A percentile compares a stretch with the other conserved stretches of the same genome.
Conservation (phyloP, 2,113 vertebrate genomes). For the Semnornis frantzii region DNA sequence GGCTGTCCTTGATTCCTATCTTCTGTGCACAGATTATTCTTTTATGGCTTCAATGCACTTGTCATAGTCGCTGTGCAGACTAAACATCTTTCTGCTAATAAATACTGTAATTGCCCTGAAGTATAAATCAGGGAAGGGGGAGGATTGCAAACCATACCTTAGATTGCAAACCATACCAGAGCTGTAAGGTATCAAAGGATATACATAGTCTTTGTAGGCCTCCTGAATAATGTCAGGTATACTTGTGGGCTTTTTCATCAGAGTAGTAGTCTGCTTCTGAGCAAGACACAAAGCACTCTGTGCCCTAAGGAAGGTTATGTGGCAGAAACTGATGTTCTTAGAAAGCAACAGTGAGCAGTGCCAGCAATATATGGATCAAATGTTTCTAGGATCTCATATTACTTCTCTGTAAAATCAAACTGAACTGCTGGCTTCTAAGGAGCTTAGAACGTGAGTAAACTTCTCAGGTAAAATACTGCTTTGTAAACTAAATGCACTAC, state of each 20-base stretch:
- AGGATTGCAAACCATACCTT: neutral
- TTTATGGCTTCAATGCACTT: neutral
- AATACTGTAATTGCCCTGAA: neutral
- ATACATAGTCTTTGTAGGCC: neutral
- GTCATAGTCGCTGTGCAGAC: neutral
- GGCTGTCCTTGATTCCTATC: neutral
- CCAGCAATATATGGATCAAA: conserved; percentile 11
- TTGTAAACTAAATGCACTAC: neutral
- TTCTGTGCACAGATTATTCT: neutral
- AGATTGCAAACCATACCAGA: neutral
- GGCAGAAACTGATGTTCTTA: neutral
- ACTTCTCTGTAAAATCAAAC: conserved; percentile 37
- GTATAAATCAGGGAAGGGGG: neutral
- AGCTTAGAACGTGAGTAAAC: rapidly evolving
- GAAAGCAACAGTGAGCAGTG: conserved; percentile 15
- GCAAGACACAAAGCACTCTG: neutral
- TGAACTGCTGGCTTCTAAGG: neutral
- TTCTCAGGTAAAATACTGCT: neutral
- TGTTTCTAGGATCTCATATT: neutral
- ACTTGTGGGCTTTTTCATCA: neutral
- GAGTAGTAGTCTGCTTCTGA: neutral
- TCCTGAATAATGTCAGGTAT: neutral
- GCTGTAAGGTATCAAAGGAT: neutral
- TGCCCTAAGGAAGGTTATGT: neutral
- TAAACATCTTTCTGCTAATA: neutral